Conservation (phyloP, 2,888 invertebrate species). For the Drosophila pseudotakahashii region DNA sequence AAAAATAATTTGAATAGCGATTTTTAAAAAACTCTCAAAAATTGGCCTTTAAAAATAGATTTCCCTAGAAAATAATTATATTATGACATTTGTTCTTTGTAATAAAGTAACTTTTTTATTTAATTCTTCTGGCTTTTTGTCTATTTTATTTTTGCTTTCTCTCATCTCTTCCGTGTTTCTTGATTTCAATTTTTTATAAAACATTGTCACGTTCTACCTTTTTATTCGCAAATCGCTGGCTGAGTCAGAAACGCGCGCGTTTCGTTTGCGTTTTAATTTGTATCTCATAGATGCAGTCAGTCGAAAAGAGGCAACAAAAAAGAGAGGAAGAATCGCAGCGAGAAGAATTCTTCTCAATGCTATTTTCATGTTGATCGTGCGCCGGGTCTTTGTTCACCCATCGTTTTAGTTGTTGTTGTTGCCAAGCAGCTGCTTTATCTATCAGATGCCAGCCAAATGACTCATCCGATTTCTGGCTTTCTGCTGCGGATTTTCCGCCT, state of each 20-base stretch:
- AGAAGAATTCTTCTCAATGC: conserved; percentile 72
- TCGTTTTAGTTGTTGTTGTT: conserved; percentile 43
- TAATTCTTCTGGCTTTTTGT: not conserved
- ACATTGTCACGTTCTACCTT: conserved; percentile 30
- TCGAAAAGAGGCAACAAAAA: not conserved
- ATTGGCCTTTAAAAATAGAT: no score
- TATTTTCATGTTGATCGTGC: conserved; percentile 65
- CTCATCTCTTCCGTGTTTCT: conserved; percentile 7
- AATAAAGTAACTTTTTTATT: no score
- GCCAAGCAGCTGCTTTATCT: conserved; percentile 74
- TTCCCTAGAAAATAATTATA: no score
- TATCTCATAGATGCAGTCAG: conserved; percentile 36
- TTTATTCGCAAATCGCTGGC: conserved; percentile 30
- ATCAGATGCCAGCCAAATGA: conserved; percentile 67
- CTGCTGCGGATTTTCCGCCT: conserved; percentile 18
- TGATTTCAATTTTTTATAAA: not conserved
- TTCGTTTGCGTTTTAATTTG: no score
- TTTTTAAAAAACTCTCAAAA: no score
- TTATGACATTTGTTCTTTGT: no score
- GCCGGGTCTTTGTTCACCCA: conserved; percentile 37
- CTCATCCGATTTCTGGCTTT: conserved; percentile 39
- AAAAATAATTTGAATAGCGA: no score
- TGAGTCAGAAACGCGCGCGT: conserved; percentile 58
- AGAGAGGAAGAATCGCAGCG: conserved; percentile 15
- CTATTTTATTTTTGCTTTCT: not conserved